Base-by-base conservation (phyloP, 2,888 invertebrate species). In the Magallana nippona region DNA sequence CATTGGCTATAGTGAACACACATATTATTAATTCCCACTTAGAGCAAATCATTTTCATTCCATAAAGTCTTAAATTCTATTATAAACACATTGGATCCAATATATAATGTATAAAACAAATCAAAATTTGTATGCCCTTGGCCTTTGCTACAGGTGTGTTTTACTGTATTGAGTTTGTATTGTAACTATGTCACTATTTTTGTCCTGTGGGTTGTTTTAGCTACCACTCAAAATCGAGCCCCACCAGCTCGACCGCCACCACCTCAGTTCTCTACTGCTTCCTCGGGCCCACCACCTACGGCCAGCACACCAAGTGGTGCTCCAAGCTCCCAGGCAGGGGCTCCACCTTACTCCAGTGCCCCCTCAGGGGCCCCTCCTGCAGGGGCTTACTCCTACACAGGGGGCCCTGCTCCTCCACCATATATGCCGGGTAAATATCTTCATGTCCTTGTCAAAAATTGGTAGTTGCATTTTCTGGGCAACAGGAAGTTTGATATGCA, bases 181-280 rank as follows among this genome's bases (percentile, higher is more conserved):
- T 63, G 17, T 55, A 27, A 2, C 2, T 63, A 2, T 77, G 55
- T 79, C 79, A 44, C 19, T 55, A 19, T 78, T 79, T 78, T 79
- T 60, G 5, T 27, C 13, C 22, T 79, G 80, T 83, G 78, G 71
- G 82, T 78, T 86, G 58, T 57, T 84, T 17, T 83, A 82, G 83
- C 77, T 55, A 57, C 85, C 86, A 86, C 87, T 78, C 81, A 84
- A 78, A 81, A 77, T 82, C 57, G 71, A 58, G 82, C 84, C 15
- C 83, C 85, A 80, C 85, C 81, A 77, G 86, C 89, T 57, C 86
- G 90, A 55, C 91, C 90, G 60, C 91, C 91, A 77, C 90, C 90
- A 32, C 90, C 90, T 62, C 82, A 86, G 58, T 84, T 87, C 56
- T 85, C 90, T 22, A 84, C 87, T 71, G 86, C 88, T 57, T 85